Percentiles rank a stretch among this genome's conserved stretches.
Evolutionary conservation across 2,797 vertebrate genomes (phyloP).

Genomic region (Oryzias dopingdopingensis): DNA sequence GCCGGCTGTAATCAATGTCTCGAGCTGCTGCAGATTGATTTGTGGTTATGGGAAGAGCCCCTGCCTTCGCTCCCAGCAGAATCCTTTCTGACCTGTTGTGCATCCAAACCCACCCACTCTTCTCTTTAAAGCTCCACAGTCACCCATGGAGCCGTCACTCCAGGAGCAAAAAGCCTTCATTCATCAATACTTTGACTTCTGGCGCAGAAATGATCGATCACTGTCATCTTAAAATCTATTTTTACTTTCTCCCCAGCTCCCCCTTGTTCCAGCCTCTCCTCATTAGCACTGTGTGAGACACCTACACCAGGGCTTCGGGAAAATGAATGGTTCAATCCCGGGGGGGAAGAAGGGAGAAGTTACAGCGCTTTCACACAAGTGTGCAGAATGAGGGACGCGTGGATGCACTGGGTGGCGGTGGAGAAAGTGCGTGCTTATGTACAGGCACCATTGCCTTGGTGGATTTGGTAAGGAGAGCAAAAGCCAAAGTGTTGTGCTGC

Average conservation of each 20-base stretch:
- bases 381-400: constrained; percentile 14
- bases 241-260: constrained; percentile 49
- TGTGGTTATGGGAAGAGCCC: constrained; percentile 46
- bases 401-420: constrained; percentile 18
- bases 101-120: constrained; percentile 12
- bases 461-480: constrained; percentile 65
- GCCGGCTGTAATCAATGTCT: constrained; percentile 62
- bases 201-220: constrained; percentile 44
- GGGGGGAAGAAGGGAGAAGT: constrained; percentile 62
- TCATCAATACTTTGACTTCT: constrained; percentile 47
- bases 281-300: constrained; percentile 64
- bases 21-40: constrained; percentile 56
- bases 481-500: constrained; percentile 47
- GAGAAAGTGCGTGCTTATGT: constrained; percentile 1
- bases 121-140: constrained; percentile 13
- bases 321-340: constrained; percentile 70
- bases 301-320: constrained; percentile 54
- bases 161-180: constrained; percentile 30
- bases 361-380: constrained; percentile 39
- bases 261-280: constrained; percentile 59
- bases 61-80: constrained; percentile 30
- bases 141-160: constrained; percentile 17
- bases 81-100: constrained; percentile 15
- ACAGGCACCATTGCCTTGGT: constrained; percentile 35
- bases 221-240: constrained; percentile 53